phyloP scores from a whole-genome alignment of 2,888 invertebrate genomes.

The Spodoptera littoralis region DNA sequence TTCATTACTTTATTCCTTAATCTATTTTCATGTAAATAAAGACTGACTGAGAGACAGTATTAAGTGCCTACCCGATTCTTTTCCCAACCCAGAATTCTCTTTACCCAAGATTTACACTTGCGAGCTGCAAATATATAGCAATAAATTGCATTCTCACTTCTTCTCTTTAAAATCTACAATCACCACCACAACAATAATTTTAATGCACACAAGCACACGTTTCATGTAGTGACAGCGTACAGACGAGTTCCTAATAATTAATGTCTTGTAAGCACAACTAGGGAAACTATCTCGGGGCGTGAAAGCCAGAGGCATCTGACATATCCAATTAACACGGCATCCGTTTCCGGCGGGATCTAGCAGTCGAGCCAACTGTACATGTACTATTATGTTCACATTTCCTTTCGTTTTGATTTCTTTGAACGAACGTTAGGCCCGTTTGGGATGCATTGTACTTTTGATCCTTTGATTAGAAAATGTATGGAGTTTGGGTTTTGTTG shows the following conservation, averaged over 20 bases:
- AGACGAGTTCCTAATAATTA: conserved; percentile 79
- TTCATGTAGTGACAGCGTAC: conserved; percentile 58
- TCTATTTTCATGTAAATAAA: too few species aligned
- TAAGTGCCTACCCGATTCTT: too few species aligned
- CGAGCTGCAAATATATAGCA: too few species aligned
- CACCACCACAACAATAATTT: conserved; percentile 22
- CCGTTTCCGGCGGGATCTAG: conserved; percentile 75
- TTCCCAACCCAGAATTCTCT: too few species aligned
- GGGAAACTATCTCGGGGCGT: conserved; percentile 82
- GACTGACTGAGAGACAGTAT: too few species aligned
- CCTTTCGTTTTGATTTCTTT: conserved; percentile 65
- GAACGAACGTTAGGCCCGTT: conserved; percentile 38
- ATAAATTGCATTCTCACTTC: too few species aligned
- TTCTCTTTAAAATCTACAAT: background rate
- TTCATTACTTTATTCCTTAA: too few species aligned
- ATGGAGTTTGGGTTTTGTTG: too few species aligned
- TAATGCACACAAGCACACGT: conserved; percentile 35
- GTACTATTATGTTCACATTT: conserved; percentile 65
- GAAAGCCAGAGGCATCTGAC: conserved; percentile 86
- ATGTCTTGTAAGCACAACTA: conserved; percentile 80
- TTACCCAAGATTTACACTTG: too few species aligned
- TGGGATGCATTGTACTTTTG: conserved; percentile 10
- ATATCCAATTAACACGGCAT: conserved; percentile 87
- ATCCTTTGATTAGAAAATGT: conserved; percentile 1
- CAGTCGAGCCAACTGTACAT: conserved; percentile 66